Conservation (phyloP, 2,113 vertebrate species). For the Phyllostomus hastatus region DNA sequence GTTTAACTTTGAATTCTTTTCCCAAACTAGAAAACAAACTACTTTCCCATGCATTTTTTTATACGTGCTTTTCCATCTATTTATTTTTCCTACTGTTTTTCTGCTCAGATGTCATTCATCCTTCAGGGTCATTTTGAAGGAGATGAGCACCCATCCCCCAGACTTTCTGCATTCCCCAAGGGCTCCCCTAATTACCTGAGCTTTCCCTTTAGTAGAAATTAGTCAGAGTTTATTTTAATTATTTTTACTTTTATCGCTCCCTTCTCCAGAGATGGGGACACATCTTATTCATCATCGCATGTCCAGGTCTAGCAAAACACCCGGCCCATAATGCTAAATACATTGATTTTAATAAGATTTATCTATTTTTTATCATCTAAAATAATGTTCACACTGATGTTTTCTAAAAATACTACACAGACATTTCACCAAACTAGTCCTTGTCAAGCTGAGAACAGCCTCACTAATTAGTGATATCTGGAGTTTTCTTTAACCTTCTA, state of each 20-base stretch:
- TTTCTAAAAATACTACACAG: constrained; percentile 32
- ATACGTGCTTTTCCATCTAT: neutral
- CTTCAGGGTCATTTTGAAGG: neutral
- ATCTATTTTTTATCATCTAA: neutral
- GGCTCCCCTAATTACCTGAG: neutral
- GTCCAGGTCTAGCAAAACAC: neutral
- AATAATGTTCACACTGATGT: neutral
- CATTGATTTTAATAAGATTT: constrained; percentile 10
- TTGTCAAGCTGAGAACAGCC: neutral
- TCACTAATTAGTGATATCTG: constrained; percentile 10
- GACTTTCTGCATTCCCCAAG: neutral
- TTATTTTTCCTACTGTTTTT: neutral
- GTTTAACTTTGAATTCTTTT: neutral
- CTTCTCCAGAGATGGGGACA: neutral
- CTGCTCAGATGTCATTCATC: neutral
- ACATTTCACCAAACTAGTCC: constrained; percentile 5
- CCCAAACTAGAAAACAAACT: neutral
- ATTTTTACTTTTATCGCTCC: neutral
- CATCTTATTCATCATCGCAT: neutral
- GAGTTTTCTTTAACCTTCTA: neutral
- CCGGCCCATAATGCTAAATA: neutral
- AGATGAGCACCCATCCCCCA: neutral
- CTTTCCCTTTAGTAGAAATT: neutral
- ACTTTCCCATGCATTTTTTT: neutral
- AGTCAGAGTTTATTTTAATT: constrained; percentile 4